Conservation (phyloP, 2,888 invertebrate genomes). For the Perizoma flavofasciatum region DNA sequence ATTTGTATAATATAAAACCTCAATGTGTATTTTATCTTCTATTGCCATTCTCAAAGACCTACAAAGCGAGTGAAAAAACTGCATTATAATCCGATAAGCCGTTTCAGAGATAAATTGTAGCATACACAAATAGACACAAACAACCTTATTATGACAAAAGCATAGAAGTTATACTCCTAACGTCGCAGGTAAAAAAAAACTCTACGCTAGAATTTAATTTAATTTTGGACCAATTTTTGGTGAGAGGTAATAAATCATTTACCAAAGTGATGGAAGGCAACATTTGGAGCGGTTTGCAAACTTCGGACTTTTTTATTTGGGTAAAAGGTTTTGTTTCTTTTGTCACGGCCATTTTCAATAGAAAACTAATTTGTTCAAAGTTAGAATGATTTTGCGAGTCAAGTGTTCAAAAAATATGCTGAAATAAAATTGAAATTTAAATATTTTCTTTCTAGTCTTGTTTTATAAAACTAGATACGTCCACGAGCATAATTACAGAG, state of each 20-base stretch:
- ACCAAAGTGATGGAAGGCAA: conserved; percentile 39
- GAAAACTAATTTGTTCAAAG: conserved; percentile 33
- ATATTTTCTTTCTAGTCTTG: neutral
- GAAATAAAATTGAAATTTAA: conserved; percentile 8
- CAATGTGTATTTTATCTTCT: too few species aligned
- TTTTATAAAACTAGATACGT: too few species aligned
- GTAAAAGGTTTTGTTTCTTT: conserved; percentile 32
- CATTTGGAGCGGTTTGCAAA: conserved; percentile 32
- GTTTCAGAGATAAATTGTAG: too few species aligned
- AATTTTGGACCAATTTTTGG: conserved; percentile 22
- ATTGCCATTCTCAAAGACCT: too few species aligned
- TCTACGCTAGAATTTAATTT: neutral
- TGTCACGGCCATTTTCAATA: conserved; percentile 32
- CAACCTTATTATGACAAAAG: too few species aligned
- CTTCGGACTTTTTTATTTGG: conserved; percentile 38
- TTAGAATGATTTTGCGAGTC: conserved; percentile 23
- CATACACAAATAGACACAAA: too few species aligned
- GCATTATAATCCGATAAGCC: too few species aligned
- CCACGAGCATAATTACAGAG: neutral
- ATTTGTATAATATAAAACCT: too few species aligned
- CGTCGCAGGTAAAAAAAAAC: too few species aligned
- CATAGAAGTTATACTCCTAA: too few species aligned
- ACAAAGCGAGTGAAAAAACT: too few species aligned
- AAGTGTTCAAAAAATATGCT: conserved; percentile 15
- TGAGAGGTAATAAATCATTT: conserved; percentile 48